These are phyloP conservation scores for Zootermopsis nevadensis DNA, from an alignment of 2,888 invertebrate genomes.

Conservation along the genomic window DNA sequence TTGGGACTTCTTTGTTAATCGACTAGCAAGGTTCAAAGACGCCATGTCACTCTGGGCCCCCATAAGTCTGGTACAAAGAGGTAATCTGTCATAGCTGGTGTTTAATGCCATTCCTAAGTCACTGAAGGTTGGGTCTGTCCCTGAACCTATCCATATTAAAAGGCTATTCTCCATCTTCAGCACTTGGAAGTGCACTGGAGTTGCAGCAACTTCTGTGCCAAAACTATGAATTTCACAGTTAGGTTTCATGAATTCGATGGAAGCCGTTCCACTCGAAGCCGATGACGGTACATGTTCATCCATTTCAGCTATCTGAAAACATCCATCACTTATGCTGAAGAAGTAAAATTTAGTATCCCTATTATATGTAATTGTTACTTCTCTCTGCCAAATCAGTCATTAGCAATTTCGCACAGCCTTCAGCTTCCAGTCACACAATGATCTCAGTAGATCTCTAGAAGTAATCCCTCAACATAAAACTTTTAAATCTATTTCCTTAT, in stretches of 20 bases:
- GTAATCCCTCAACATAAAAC: too few species aligned
- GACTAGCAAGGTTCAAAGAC: constrained; percentile 60
- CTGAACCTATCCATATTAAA: constrained; percentile 64
- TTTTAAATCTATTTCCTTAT: too few species aligned
- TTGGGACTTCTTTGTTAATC: constrained; percentile 62
- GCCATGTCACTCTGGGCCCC: constrained; percentile 60
- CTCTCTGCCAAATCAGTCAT: too few species aligned
- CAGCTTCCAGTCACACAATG: too few species aligned
- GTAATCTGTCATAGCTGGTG: constrained; percentile 57
- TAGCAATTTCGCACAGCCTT: too few species aligned
- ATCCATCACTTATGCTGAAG: background rate
- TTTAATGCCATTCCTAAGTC: constrained; percentile 62
- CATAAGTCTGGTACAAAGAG: constrained; percentile 61
- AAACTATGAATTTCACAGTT: constrained; percentile 60
- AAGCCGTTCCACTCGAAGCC: background rate
- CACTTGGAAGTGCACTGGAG: constrained; percentile 61
- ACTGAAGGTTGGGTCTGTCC: constrained; percentile 59
- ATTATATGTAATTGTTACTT: too few species aligned
- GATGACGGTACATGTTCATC: background rate
- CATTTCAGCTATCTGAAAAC: background rate
- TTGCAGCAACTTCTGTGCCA: constrained; percentile 59
- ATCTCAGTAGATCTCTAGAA: too few species aligned
- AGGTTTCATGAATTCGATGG: constrained; percentile 51
- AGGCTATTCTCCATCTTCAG: constrained; percentile 63
- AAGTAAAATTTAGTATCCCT: too few species aligned